Percentiles rank a stretch among this genome's conserved stretches.
Evolutionary conservation across 2,888 invertebrate genomes (phyloP).

Genomic region (Automeris io): DNA sequence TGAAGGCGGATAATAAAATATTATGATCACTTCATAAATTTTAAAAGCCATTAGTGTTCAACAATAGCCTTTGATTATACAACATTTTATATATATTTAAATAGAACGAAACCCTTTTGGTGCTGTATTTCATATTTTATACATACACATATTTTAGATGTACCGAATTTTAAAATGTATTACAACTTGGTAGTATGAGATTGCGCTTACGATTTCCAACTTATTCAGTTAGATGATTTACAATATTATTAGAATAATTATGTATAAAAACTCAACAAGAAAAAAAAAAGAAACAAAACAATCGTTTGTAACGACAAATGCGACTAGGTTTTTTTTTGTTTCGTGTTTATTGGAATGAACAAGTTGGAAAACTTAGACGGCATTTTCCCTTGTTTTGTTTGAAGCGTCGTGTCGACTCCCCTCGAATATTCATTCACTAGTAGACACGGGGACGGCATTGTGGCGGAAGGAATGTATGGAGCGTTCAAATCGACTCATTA

Average conservation of each 20-base stretch:
- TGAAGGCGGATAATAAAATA: constrained; percentile 37
- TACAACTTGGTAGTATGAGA: too few relatives aligned
- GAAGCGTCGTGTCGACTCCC: constrained; percentile 51
- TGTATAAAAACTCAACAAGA: neutral
- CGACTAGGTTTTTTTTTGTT: constrained; percentile 17
- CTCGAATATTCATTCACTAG: constrained; percentile 46
- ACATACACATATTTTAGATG: too few relatives aligned
- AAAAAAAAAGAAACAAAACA: neutral
- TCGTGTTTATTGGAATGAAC: constrained; percentile 23
- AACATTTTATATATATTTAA: too few relatives aligned
- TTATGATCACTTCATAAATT: constrained; percentile 27
- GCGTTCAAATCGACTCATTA: constrained; percentile 56
- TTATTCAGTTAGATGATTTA: too few relatives aligned
- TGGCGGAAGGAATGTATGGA: constrained; percentile 45
- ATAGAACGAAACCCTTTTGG: too few relatives aligned
- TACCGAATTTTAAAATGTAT: too few relatives aligned
- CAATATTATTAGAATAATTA: too few relatives aligned
- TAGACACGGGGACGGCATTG: constrained; percentile 50
- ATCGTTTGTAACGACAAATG: constrained; percentile 14
- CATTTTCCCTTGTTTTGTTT: constrained; percentile 60
- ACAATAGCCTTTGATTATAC: constrained; percentile 20
- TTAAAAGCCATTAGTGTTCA: constrained; percentile 24
- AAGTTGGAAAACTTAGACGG: constrained; percentile 52
- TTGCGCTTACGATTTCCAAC: too few relatives aligned
- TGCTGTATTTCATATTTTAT: too few relatives aligned